A percentile compares a stretch with the other conserved stretches of the same genome.
Evolutionary conservation across 2,113 vertebrate genomes (phyloP).

Genomic region (Lichenostomus cassidix): DNA sequence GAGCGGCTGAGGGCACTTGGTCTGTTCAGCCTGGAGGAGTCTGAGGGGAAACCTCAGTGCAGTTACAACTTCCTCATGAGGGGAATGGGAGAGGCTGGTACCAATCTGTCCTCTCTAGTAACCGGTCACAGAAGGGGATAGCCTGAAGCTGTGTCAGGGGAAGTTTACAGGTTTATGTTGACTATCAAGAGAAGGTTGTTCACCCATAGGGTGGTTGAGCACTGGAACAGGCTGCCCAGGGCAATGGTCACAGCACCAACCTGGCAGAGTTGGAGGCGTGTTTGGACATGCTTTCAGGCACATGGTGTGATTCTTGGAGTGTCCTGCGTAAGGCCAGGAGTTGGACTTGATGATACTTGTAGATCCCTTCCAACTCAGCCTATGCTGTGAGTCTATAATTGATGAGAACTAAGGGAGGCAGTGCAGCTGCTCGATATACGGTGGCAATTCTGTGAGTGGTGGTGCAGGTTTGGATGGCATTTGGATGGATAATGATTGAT

Average conservation of each 20-base stretch:
- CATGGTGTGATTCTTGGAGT: not conserved
- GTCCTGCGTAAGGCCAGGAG: not conserved
- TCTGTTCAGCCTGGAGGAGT: not conserved
- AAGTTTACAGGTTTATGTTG: not conserved
- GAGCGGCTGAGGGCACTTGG: not conserved
- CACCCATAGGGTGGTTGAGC: not conserved
- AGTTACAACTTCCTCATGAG: not conserved
- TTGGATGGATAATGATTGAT: too few relatives aligned
- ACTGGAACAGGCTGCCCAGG: not conserved
- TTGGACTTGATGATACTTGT: not conserved
- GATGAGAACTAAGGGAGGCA: too few relatives aligned
- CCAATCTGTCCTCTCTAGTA: too few relatives aligned
- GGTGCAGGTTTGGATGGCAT: not conserved
- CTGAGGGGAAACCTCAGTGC: not conserved
- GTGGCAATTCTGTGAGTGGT: not conserved
- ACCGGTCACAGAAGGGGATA: not conserved
- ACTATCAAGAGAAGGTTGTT: not conserved
- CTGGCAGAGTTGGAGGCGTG: not conserved
- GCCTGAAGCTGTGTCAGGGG: not conserved
- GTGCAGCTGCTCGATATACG: not conserved
- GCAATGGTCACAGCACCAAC: not conserved
- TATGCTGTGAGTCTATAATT: not conserved
- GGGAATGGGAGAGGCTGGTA: not conserved
- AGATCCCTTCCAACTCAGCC: not conserved
- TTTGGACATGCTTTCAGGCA: not conserved